Evolutionary conservation across 2,797 vertebrate genomes (phyloP).

Genomic region (Emydoidea blandingii): DNA sequence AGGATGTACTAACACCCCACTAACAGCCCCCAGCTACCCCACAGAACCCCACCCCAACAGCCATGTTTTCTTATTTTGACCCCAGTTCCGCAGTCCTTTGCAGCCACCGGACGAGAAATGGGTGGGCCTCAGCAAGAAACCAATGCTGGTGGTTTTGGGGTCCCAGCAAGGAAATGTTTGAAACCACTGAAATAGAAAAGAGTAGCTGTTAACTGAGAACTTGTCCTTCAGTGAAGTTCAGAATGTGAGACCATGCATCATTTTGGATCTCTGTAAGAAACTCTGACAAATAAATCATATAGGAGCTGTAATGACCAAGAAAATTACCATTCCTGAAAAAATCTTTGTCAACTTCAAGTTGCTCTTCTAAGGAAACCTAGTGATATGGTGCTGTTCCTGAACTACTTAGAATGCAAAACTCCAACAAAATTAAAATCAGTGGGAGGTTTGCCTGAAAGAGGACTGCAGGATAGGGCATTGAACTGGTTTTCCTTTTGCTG

Average conservation of each 20-base stretch:
- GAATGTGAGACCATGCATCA: neutral
- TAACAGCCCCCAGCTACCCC: neutral
- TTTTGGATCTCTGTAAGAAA: neutral
- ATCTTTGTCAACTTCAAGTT: neutral
- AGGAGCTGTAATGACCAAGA: neutral
- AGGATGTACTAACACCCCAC: neutral
- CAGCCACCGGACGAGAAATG: neutral
- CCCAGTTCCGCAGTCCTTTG: neutral
- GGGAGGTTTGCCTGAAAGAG: conserved; percentile 3
- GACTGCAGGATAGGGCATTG: neutral
- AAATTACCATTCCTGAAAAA: neutral
- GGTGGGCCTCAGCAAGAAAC: neutral
- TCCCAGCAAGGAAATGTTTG: neutral
- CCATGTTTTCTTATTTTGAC: neutral
- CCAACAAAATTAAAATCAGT: neutral
- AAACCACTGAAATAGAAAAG: neutral
- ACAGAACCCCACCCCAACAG: neutral
- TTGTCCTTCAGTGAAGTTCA: neutral
- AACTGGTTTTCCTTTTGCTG: neutral
- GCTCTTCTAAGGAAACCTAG: neutral
- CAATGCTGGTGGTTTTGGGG: neutral
- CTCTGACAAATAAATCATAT: neutral
- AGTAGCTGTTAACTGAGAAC: neutral
- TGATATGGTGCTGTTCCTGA: neutral
- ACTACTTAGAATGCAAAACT: neutral